These are phyloP conservation scores for Oryzias celebensis DNA, from an alignment of 2,113 vertebrate genomes.

Conservation along the genomic window DNA sequence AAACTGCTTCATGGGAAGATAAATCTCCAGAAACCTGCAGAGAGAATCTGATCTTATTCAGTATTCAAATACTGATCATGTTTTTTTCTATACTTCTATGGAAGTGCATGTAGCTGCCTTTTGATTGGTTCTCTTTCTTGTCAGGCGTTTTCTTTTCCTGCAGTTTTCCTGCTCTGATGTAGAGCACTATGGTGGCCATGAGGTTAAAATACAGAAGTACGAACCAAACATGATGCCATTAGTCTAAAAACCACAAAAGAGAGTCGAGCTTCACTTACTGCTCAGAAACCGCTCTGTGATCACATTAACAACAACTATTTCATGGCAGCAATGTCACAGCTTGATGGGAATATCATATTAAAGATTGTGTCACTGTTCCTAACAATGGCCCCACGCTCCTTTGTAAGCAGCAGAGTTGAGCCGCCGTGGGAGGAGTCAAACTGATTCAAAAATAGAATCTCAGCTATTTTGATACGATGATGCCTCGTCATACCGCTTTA, in stretches of 20 bases:
- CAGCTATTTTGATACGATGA: background rate
- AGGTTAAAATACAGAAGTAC: background rate
- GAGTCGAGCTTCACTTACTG: conserved; percentile 2
- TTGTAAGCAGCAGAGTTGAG: background rate
- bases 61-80: background rate
- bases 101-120: too few relatives aligned
- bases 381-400: conserved; percentile 4
- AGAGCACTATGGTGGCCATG: background rate
- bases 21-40: conserved; percentile 86
- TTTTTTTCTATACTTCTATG: too few relatives aligned
- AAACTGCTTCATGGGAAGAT: conserved; percentile 91
- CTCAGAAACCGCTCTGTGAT: conserved; percentile 36
- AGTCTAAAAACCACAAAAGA: conserved; percentile 1
- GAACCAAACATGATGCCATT: conserved; percentile 1
- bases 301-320: conserved; percentile 35
- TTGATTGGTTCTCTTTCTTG: background rate
- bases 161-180: background rate
- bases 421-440: conserved; percentile 2
- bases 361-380: conserved; percentile 33
- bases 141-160: background rate
- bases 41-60: background rate
- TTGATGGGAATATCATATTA: conserved; percentile 39
- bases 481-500: conserved; percentile 81
- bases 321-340: conserved; percentile 38
- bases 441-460: background rate